phyloP scores from a whole-genome alignment of 1,140 invertebrate species.

The Apis florea region DNA sequence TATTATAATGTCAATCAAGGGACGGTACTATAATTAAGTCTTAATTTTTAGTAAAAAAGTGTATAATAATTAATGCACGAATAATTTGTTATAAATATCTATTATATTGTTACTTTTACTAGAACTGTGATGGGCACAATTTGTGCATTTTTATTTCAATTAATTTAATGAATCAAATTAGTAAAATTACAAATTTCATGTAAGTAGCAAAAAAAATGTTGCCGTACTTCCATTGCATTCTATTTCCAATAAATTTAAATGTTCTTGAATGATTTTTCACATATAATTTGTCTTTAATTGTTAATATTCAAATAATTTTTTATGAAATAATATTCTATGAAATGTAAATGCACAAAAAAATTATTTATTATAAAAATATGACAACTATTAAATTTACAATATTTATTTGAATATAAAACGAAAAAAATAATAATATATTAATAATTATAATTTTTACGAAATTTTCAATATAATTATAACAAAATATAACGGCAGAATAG shows the following conservation, averaged over 20 bases:
- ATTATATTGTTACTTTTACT: conserved; percentile 53
- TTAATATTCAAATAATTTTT: conserved; percentile 19
- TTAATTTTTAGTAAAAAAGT: conserved; percentile 26
- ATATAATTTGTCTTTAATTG: neutral
- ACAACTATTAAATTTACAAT: conserved; percentile 21
- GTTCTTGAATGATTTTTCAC: neutral
- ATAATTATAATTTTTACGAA: conserved; percentile 17
- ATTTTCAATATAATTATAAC: conserved; percentile 3
- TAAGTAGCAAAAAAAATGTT: conserved; percentile 8
- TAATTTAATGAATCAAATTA: neutral
- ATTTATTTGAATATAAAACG: conserved; percentile 35
- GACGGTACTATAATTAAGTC: conserved; percentile 29
- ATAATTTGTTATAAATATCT: conserved; percentile 53
- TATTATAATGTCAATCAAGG: conserved; percentile 54
- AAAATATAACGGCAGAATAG: conserved; percentile 14
- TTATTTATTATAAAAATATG: conserved; percentile 19
- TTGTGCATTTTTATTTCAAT: conserved; percentile 30
- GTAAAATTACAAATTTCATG: neutral
- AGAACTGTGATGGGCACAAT: conserved; percentile 58
- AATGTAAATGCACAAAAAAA: conserved; percentile 3
- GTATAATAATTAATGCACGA: conserved; percentile 46
- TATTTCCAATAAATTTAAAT: conserved; percentile 29
- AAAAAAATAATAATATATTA: conserved; percentile 37
- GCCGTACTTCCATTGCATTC: conserved; percentile 4
- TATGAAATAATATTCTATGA: neutral